Percentiles rank a stretch among this genome's conserved stretches.
These are phyloP conservation scores for Litocranius walleri DNA, from an alignment of 2,113 vertebrate genomes.

Conservation along the genomic window DNA sequence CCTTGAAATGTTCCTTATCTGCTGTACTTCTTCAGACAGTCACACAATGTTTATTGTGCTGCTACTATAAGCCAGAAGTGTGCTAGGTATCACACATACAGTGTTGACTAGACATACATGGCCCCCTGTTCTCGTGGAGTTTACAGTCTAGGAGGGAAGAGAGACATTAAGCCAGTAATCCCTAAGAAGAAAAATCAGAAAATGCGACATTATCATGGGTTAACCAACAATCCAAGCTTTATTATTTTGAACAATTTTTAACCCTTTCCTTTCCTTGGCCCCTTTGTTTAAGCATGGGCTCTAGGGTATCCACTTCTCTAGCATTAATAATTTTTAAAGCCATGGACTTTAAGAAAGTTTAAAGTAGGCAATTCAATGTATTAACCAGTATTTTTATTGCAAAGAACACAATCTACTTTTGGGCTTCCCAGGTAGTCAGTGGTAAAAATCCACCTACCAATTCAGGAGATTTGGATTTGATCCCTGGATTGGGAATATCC, in stretches of 20 bases:
- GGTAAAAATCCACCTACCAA: background rate
- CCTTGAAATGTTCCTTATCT: background rate
- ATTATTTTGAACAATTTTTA: background rate
- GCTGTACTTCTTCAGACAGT: background rate
- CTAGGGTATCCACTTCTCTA: background rate
- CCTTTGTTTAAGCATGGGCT: background rate
- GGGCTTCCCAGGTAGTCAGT: background rate
- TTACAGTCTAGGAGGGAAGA: background rate
- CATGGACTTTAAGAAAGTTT: background rate
- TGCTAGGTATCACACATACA: background rate
- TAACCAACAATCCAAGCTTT: background rate
- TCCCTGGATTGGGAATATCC: background rate
- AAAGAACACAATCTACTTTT: background rate
- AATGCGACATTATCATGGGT: background rate
- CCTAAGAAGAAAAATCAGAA: background rate
- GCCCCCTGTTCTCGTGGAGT: background rate
- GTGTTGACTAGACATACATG: background rate
- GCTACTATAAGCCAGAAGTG: background rate
- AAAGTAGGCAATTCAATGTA: background rate
- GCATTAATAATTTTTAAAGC: background rate
- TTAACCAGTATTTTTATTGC: background rate
- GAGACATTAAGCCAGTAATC: background rate
- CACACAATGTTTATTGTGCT: background rate
- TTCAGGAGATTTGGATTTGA: background rate
- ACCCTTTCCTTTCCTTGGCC: background rate